A percentile compares a stretch with the other conserved stretches of the same genome.
Conservation (phyloP, 2,888 invertebrate species). For the Pristionchus japonicus region DNA sequence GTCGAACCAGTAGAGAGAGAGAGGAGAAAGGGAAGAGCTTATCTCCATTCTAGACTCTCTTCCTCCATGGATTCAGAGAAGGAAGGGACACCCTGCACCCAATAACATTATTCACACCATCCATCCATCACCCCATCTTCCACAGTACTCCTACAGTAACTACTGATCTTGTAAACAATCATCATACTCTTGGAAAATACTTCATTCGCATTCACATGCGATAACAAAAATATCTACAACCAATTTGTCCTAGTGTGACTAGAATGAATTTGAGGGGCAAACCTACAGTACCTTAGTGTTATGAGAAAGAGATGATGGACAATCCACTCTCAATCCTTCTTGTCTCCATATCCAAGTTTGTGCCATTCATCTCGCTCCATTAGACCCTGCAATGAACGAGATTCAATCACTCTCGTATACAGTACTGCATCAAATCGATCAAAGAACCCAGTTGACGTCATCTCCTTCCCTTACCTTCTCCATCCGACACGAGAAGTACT, state of each 20-base stretch:
- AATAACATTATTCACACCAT: not conserved
- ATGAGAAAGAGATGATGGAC: not conserved
- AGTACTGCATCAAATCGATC: not conserved
- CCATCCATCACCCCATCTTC: not conserved
- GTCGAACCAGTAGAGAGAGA: constrained; percentile 14
- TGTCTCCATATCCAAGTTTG: constrained; percentile 64
- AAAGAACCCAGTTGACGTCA: not conserved
- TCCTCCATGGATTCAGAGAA: not conserved
- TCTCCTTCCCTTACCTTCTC: constrained; percentile 84
- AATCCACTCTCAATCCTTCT: not conserved
- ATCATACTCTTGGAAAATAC: not conserved
- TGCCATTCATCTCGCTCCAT: constrained; percentile 69
- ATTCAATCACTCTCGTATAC: not conserved
- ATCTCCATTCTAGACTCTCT: not conserved
- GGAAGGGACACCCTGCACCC: not conserved
- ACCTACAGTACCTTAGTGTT: not conserved
- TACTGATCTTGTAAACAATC: not conserved
- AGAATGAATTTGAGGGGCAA: not conserved
- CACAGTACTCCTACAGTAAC: not conserved
- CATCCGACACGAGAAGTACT: constrained; percentile 94
- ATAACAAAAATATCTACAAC: constrained; percentile 31
- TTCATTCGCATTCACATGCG: not conserved
- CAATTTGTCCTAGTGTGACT: not conserved
- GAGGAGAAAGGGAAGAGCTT: not conserved
- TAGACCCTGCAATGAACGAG: not conserved